These are phyloP conservation scores for Mormyrus hasselquistii DNA, from an alignment of 2,797 vertebrate species.

Conservation along the genomic window DNA sequence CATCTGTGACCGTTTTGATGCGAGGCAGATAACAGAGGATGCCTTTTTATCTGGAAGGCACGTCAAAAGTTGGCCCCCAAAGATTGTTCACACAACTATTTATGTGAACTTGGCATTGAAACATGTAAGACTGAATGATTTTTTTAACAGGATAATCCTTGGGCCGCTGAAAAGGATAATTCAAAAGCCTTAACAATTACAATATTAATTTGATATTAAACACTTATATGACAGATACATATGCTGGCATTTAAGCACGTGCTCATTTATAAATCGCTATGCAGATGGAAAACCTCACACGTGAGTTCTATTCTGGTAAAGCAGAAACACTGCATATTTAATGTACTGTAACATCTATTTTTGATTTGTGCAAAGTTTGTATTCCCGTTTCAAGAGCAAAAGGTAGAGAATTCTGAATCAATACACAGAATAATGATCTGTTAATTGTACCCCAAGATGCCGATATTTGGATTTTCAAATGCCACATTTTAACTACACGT, in stretches of 20 bases:
- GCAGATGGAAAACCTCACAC: slow-evolving; percentile 18
- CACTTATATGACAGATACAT: background rate
- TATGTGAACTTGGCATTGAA: background rate
- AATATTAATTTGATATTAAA: background rate
- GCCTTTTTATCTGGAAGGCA: background rate
- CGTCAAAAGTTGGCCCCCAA: background rate
- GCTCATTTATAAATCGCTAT: background rate
- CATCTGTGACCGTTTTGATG: background rate
- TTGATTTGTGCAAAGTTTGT: slow-evolving; percentile 22
- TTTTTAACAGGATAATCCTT: background rate
- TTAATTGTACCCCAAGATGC: background rate
- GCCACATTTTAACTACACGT: background rate
- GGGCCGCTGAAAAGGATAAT: background rate
- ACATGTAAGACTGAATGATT: background rate
- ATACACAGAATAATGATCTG: background rate
- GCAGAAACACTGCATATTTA: slow-evolving; percentile 46
- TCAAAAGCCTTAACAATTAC: background rate
- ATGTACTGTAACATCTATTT: slow-evolving; percentile 32
- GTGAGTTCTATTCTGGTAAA: slow-evolving; percentile 38
- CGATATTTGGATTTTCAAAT: background rate
- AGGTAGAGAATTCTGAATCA: slow-evolving; percentile 19
- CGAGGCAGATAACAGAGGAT: background rate
- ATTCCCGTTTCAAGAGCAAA: slow-evolving; percentile 23
- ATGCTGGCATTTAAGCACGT: background rate
- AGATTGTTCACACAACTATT: background rate